A percentile compares a stretch with the other conserved stretches of the same genome.
Evolutionary conservation across 2,797 vertebrate genomes (phyloP).

Genomic region (Tapirus indicus): DNA sequence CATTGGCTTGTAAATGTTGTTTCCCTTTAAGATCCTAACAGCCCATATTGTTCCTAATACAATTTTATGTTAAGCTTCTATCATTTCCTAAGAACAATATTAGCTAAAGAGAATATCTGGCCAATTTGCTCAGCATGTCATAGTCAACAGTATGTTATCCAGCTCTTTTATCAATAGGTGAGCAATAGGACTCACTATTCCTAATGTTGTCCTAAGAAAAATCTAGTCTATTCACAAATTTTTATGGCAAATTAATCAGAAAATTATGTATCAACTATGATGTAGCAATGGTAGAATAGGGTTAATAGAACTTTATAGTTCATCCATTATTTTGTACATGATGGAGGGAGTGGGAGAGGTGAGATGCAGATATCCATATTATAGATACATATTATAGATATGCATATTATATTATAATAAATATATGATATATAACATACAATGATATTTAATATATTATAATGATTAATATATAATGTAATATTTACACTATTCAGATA

Average conservation of each 20-base stretch:
- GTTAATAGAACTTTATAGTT: background rate
- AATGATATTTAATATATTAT: background rate
- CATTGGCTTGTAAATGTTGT: background rate
- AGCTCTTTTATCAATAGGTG: background rate
- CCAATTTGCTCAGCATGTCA: background rate
- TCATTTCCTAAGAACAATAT: background rate
- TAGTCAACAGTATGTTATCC: background rate
- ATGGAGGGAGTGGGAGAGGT: background rate
- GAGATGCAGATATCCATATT: background rate
- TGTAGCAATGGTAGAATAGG: background rate
- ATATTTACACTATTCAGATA: background rate
- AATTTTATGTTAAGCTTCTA: background rate
- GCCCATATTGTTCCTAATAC: background rate
- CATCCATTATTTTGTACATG: background rate
- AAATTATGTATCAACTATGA: background rate
- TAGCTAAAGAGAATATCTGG: background rate
- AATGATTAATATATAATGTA: background rate
- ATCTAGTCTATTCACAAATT: background rate
- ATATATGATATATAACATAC: background rate
- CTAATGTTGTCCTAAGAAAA: background rate
- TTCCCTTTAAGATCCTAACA: background rate
- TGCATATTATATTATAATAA: background rate
- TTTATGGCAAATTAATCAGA: background rate
- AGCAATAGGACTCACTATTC: background rate
- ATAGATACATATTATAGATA: background rate